Evolutionary conservation across 64 coral and sea anemone species (phyloP).

Genomic region (Actinia tenebrosa): DNA sequence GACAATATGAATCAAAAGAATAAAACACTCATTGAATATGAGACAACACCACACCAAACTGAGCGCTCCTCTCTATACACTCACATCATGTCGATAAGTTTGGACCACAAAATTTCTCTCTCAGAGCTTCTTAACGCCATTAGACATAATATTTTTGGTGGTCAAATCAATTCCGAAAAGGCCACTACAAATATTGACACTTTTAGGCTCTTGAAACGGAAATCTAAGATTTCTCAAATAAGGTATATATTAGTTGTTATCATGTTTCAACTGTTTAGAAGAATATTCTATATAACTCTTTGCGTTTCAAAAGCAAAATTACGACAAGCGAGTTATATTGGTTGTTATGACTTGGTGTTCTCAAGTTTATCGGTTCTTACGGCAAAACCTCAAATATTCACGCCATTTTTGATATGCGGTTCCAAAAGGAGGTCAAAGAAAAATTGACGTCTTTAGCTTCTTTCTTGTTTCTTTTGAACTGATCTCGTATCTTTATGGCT

Average conservation of each 20-base stretch:
- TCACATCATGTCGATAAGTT: background rate
- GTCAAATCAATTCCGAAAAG: background rate
- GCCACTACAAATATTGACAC: background rate
- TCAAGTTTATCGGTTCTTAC: background rate
- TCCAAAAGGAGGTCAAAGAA: background rate
- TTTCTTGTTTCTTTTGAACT: too few relatives aligned
- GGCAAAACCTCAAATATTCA: background rate
- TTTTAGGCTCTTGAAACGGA: background rate
- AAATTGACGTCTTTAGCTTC: too few relatives aligned
- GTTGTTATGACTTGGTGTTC: background rate
- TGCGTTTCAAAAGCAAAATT: background rate
- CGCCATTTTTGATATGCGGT: background rate
- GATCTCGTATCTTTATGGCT: too few relatives aligned
- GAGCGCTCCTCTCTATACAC: background rate
- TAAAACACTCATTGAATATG: background rate
- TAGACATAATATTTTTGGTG: background rate
- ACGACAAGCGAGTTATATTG: background rate
- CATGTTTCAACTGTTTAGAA: background rate
- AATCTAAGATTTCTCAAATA: constrained; percentile 3
- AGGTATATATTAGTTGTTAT: background rate
- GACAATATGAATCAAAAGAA: background rate
- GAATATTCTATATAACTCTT: background rate
- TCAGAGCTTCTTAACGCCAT: background rate
- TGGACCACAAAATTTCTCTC: background rate
- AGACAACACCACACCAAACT: background rate